Evolutionary conservation across 2,888 invertebrate genomes (phyloP).

Genomic region (Thereva unica): DNA sequence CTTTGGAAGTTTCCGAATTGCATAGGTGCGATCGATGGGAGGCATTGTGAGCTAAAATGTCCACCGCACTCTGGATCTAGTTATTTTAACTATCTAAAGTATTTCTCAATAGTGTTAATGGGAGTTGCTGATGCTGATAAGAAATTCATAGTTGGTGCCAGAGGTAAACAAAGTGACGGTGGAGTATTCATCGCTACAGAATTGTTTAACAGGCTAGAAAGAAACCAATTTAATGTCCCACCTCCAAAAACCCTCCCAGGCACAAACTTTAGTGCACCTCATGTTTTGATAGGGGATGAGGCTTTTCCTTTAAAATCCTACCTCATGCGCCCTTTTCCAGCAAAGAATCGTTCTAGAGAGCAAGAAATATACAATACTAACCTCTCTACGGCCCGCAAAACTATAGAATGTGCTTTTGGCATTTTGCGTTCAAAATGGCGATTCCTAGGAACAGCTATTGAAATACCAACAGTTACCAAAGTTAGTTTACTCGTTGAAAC

Average conservation of each 20-base stretch:
- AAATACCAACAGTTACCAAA: too few species aligned
- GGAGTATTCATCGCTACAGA: too few species aligned
- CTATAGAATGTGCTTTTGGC: slow-evolving; percentile 2
- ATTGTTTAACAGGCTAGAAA: too few species aligned
- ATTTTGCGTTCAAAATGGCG: too few species aligned
- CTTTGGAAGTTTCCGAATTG: too few species aligned
- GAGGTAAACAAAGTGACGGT: not conserved
- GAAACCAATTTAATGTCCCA: too few species aligned
- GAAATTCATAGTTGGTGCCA: slow-evolving; percentile 1
- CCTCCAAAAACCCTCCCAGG: not conserved
- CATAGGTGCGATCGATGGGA: too few species aligned
- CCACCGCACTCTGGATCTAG: not conserved
- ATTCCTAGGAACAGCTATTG: not conserved
- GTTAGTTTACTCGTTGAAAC: too few species aligned
- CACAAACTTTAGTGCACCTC: not conserved
- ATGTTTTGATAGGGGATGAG: not conserved
- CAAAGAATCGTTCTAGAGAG: not conserved
- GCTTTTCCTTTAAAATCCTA: not conserved
- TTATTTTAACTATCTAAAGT: slow-evolving; percentile 4
- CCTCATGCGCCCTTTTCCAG: too few species aligned
- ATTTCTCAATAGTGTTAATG: not conserved
- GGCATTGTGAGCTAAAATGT: too few species aligned
- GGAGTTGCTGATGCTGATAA: not conserved
- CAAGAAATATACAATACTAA: not conserved
- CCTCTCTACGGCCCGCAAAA: not conserved